These are phyloP conservation scores for Turritopsis dohrnii DNA, from an alignment of 30 jellyfish, hydroid and myxozoan species.

Conservation along the genomic window DNA sequence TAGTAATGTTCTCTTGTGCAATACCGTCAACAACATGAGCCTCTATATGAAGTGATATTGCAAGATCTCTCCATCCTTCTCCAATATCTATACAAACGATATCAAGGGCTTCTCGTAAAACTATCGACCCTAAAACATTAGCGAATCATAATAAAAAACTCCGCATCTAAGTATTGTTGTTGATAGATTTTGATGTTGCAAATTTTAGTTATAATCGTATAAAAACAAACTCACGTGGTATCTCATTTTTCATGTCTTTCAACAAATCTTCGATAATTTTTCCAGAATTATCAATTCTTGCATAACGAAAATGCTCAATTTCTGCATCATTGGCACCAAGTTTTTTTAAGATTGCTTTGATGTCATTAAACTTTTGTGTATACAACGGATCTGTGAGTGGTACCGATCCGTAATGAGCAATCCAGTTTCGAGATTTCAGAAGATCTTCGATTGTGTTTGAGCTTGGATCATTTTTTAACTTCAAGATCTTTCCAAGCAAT, in stretches of 20 bases:
- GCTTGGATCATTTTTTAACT: neutral
- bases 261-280: neutral
- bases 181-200: no score
- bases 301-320: neutral
- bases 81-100: neutral
- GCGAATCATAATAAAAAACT: no score
- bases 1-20: neutral
- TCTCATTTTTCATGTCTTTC: neutral
- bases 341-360: neutral
- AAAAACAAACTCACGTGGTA: neutral
- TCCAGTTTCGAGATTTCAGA: slow-evolving; percentile 2
- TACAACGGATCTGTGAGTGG: neutral
- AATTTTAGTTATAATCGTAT: neutral
- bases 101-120: neutral
- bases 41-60: neutral
- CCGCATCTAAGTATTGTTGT: no score
- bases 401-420: neutral
- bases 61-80: neutral
- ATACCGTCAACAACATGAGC: neutral
- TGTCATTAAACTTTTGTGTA: neutral
- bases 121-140: neutral
- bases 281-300: neutral
- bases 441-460: neutral
- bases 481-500: neutral
- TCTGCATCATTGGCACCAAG: slow-evolving; percentile 8